Evolutionary conservation across 2,113 vertebrate species (phyloP), one percentile per base, ranked within the genome.

Genomic region (Gymnorhina tibicen): DNA sequence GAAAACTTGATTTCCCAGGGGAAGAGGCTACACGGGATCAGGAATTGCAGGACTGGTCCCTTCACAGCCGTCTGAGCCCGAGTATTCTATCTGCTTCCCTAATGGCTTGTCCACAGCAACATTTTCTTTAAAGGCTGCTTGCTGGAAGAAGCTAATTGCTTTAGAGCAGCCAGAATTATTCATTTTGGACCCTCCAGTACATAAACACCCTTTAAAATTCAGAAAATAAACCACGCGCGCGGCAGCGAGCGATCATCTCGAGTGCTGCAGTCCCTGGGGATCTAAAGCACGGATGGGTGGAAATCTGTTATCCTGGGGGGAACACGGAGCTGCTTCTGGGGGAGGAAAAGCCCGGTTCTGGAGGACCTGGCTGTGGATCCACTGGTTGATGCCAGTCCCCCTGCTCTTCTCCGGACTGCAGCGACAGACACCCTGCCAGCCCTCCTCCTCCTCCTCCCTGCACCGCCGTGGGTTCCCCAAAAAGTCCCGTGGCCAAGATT

Each of bases 81-180:
- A 91, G 63, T 18, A 76, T 86, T 78, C 39, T 3, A 47, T 76
- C 49, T 67, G 10, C 55, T 60, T 86, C 83, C 73, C 70, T 60
- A 68, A 50, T 10, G 30, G 49, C 33, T 63, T 53, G 33, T 46
- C 89, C 76, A 20, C 60, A 56, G 32, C 16, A 88, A 79, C 16
- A 18, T 68, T 91, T 64, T 42, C 79, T 91, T 88, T 82, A 67
- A 80, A 86, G 70, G 27, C 41, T 49, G 75, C 42, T 83, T 1
- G 3, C 52, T 52, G 62, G 42, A 88, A 88, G 41, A 68, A 66
- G 49, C 28, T 27, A 83, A 83, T 73, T 83, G 49, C 83, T 82
- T 86, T 26, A 64, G 68, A 92, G 49, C 53, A 85, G 44, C 23
- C 67, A 85, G 62, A 91, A 63, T 80, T 77, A 83, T 85, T 79